A percentile compares a stretch with the other conserved stretches of the same genome.
Evolutionary conservation across 2,113 vertebrate genomes (phyloP).

Genomic region (Anolis sagrei): DNA sequence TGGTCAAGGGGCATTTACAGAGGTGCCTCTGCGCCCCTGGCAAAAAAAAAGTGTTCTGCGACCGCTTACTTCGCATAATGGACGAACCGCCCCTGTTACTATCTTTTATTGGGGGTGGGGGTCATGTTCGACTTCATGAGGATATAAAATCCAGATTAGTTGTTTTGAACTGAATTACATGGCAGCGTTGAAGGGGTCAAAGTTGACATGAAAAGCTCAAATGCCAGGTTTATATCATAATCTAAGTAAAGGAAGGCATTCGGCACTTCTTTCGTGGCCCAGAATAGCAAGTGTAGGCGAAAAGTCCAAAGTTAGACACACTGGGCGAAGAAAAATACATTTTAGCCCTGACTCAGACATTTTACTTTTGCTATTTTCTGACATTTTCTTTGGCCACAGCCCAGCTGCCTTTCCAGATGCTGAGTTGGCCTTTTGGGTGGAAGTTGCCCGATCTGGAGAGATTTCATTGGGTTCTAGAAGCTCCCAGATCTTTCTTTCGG

Average conservation of each 20-base stretch:
- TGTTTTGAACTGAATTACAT: no score
- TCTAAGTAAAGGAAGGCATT: neutral
- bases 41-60: no score
- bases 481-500: constrained; percentile 8
- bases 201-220: no score
- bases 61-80: no score
- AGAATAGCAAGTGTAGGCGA: constrained; percentile 45
- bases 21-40: no score
- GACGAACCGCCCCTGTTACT: no score
- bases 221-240: neutral
- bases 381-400: neutral
- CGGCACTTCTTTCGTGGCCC: neutral
- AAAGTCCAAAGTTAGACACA: constrained; percentile 15
- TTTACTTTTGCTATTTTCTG: neutral
- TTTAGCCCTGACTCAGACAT: neutral
- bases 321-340: neutral
- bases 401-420: constrained; percentile 17
- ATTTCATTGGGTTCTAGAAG: neutral
- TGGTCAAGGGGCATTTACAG: no score
- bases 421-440: constrained; percentile 30
- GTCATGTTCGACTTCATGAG: no score
- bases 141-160: no score
- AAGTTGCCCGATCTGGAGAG: constrained; percentile 7
- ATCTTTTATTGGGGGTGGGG: no score
- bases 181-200: no score